phyloP scores from a whole-genome alignment of 2,888 invertebrate genomes.

The Clistopyga incitator region DNA sequence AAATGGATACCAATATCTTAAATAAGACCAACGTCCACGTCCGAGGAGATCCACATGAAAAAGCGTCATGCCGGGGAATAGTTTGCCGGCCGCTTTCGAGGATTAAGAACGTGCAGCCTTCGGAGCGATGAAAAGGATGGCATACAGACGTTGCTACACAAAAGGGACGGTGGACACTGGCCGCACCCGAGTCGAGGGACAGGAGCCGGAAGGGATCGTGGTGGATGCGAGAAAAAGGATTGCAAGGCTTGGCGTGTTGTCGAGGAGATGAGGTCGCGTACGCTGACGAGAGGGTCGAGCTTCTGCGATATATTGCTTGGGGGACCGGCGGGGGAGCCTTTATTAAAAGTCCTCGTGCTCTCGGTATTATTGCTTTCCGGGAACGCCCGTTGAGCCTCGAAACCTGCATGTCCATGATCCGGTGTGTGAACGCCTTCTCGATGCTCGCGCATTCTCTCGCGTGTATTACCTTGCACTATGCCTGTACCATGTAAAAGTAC shows the following conservation, averaged over 20 bases:
- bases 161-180: too few species aligned
- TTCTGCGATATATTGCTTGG: constrained; percentile 75
- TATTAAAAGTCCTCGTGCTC: constrained; percentile 76
- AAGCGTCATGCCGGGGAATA: too few species aligned
- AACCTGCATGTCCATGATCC: constrained; percentile 75
- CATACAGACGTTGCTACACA: too few species aligned
- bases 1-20: too few species aligned
- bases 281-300: constrained; percentile 57
- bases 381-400: constrained; percentile 74
- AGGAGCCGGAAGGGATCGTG: constrained; percentile 32
- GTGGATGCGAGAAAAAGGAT: constrained; percentile 66
- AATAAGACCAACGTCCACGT: too few species aligned
- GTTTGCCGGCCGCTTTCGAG: too few species aligned
- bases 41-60: too few species aligned
- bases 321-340: constrained; percentile 71
- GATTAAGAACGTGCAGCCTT: too few species aligned
- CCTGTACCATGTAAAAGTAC: not conserved
- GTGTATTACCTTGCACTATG: constrained; percentile 18
- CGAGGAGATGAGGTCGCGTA: constrained; percentile 70
- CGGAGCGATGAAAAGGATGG: too few species aligned
- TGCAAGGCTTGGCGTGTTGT: constrained; percentile 49
- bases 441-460: constrained; percentile 26
- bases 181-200: constrained; percentile 49
- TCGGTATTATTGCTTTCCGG: constrained; percentile 78
- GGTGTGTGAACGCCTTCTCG: not conserved